Evolutionary conservation across 2,113 vertebrate genomes (phyloP).

Genomic region (Patagioenas fasciata): DNA sequence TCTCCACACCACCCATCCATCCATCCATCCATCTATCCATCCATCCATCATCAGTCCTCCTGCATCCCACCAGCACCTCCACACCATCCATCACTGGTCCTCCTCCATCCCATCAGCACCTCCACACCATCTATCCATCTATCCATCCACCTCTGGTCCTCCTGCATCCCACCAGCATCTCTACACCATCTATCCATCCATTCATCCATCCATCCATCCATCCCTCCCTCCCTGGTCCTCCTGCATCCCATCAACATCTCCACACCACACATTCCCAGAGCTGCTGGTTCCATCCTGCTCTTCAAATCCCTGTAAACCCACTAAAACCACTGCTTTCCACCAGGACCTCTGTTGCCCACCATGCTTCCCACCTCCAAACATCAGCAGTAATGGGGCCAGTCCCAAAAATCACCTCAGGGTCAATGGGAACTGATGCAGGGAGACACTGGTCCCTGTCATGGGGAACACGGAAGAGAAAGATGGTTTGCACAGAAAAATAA

Average conservation of each 20-base stretch:
- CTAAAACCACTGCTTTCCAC: not conserved
- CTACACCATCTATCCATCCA: no score
- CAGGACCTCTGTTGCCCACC: not conserved
- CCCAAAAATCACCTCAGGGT: not conserved
- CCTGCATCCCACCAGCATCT: no score
- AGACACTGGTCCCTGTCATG: accelerated
- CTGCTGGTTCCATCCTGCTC: no score
- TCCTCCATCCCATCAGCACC: no score
- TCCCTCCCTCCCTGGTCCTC: no score
- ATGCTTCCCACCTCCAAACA: accelerated
- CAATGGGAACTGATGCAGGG: accelerated
- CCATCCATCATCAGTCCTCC: not conserved
- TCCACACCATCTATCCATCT: no score
- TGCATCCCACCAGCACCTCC: not conserved
- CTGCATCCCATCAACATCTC: no score
- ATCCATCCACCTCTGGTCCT: no score
- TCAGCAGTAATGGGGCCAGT: accelerated
- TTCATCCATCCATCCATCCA: no score
- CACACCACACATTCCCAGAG: not conserved
- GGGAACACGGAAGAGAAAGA: not conserved
- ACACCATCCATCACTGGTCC: no score
- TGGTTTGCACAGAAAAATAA: not conserved
- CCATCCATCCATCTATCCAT: no score
- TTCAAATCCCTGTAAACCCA: not conserved
- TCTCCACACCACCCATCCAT: no score